phyloP scores from a whole-genome alignment of 2,797 vertebrate species.

The Siniperca undulata region DNA sequence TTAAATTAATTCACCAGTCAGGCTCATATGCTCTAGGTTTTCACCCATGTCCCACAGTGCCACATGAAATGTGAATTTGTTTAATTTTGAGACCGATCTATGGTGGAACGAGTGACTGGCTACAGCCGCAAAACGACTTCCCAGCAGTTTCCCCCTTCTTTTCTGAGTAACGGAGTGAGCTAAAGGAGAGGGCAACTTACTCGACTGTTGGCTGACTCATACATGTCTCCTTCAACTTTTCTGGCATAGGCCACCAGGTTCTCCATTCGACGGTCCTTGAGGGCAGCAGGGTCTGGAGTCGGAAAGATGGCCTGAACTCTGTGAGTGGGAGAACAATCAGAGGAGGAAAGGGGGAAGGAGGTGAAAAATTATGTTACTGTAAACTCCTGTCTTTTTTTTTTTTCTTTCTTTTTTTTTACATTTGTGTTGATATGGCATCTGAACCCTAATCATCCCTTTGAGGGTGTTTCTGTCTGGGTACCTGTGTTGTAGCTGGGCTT shows the following conservation, averaged over 20 bases:
- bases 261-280: slow-evolving; percentile 98
- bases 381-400: not conserved
- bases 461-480: not conserved
- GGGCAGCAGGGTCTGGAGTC: slow-evolving; percentile 96
- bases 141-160: not conserved
- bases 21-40: not conserved
- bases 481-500: not conserved
- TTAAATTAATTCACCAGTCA: not conserved
- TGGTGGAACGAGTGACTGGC: not conserved
- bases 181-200: slow-evolving; percentile 81
- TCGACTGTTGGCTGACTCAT: slow-evolving; percentile 97
- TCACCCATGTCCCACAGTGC: not conserved
- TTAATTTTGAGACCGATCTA: not conserved
- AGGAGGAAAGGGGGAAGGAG: not conserved
- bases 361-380: not conserved
- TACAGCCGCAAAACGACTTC: slow-evolving; percentile 1
- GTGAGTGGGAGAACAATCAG: slow-evolving; percentile 18
- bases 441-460: not conserved
- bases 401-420: not conserved
- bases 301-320: slow-evolving; percentile 98
- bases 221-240: slow-evolving; percentile 99
- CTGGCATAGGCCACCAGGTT: slow-evolving; percentile 96
- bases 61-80: not conserved
- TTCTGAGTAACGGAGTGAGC: not conserved
- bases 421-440: not conserved